These are phyloP conservation scores for Physella acuta DNA, from an alignment of 1,140 invertebrate species.

Conservation along the genomic window DNA sequence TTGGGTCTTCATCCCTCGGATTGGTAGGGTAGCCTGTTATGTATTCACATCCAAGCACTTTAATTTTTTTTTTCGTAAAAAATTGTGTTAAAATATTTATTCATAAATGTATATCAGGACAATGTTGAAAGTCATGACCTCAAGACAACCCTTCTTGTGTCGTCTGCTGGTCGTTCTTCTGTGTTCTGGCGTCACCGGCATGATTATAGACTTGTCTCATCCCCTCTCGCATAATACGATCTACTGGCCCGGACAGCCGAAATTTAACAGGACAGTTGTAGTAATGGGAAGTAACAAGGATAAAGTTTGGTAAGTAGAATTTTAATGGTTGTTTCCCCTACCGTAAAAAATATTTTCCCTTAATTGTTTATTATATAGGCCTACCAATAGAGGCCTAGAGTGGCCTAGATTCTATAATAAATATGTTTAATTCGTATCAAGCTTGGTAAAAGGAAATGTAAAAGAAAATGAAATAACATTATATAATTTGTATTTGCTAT, in stretches of 20 bases:
- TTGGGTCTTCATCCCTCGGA: no score
- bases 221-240: neutral
- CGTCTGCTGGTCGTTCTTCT: no score
- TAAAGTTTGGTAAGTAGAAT: neutral
- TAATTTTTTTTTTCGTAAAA: no score
- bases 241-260: slow-evolving; percentile 10
- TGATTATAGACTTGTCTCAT: slow-evolving; percentile 28
- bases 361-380: neutral
- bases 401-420: neutral
- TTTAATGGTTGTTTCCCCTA: neutral
- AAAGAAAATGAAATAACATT: neutral
- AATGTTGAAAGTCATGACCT: no score
- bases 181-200: slow-evolving; percentile 78
- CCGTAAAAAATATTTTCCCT: neutral
- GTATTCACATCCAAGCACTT: no score
- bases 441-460: neutral
- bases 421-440: neutral
- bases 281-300: neutral
- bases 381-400: no score
- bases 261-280: neutral
- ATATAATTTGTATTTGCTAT: no score
- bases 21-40: no score
- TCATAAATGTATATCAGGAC: no score
- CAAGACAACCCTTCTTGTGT: no score
- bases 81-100: no score